Evolutionary conservation across 2,888 invertebrate genomes (phyloP).

Genomic region (Fabriciana adippe): DNA sequence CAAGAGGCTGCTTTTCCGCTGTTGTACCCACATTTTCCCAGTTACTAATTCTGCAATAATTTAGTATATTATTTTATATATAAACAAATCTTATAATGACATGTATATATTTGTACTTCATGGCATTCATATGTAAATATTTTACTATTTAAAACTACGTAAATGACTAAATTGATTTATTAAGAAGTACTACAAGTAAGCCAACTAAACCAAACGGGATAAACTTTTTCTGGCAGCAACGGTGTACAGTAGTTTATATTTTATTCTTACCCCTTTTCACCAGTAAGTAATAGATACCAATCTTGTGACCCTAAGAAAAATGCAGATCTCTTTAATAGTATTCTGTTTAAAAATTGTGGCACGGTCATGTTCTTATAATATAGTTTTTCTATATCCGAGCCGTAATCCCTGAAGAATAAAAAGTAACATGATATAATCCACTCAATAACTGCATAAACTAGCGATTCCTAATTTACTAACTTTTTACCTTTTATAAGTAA

Average conservation of each 20-base stretch:
- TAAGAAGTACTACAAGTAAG: background rate
- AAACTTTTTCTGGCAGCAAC: background rate
- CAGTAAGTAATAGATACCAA: slow-evolving; percentile 74
- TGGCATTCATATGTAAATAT: too few relatives aligned
- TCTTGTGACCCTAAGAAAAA: slow-evolving; percentile 75
- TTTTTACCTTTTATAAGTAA: slow-evolving; percentile 83
- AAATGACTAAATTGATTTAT: too few relatives aligned
- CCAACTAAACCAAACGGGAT: background rate
- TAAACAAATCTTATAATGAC: background rate
- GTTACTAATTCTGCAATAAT: slow-evolving; percentile 61
- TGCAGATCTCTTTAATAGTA: slow-evolving; percentile 81
- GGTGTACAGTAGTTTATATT: background rate
- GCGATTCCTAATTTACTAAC: background rate
- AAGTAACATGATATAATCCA: background rate
- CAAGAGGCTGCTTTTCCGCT: slow-evolving; percentile 75
- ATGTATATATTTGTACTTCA: background rate
- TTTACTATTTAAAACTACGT: too few relatives aligned
- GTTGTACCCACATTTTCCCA: slow-evolving; percentile 84
- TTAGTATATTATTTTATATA: background rate
- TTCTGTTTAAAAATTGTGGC: slow-evolving; percentile 79
- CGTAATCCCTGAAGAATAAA: slow-evolving; percentile 65
- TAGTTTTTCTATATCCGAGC: slow-evolving; percentile 75
- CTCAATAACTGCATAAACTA: background rate
- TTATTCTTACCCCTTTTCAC: slow-evolving; percentile 63
- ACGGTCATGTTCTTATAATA: slow-evolving; percentile 83